A percentile compares a stretch with the other conserved stretches of the same genome.
Conservation (phyloP, 23 tunicate genomes). For the Phallusia fumigata region DNA sequence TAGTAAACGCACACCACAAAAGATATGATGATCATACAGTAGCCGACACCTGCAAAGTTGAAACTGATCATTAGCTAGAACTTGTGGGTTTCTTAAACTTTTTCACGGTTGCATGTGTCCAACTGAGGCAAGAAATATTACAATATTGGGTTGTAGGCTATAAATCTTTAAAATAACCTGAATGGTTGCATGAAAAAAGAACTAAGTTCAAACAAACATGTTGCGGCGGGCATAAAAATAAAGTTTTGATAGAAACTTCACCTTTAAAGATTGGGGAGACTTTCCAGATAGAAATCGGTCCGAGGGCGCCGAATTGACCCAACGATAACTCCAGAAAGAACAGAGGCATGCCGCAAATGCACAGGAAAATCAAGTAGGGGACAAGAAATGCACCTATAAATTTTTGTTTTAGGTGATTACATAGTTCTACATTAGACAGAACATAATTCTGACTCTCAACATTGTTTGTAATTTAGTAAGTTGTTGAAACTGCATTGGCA, state of each 20-base stretch:
- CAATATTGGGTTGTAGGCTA: background rate
- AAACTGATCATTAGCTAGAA: background rate
- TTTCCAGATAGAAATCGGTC: slow-evolving; percentile 84
- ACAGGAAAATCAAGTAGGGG: slow-evolving; percentile 69
- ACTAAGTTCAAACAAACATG: no score
- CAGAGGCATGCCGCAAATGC: slow-evolving; percentile 72
- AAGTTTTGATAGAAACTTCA: no score
- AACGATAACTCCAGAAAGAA: slow-evolving; percentile 71
- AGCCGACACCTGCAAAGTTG: slow-evolving; percentile 57
- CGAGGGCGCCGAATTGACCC: slow-evolving; percentile 73
- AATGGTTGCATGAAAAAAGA: no score
- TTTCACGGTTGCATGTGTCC: no score
- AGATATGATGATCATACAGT: slow-evolving; percentile 67
- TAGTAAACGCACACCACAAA: slow-evolving; percentile 79
- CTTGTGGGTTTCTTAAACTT: no score
- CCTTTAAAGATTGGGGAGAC: slow-evolving; percentile 75
- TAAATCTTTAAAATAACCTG: background rate
- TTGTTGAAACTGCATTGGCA: no score
- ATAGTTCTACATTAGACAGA: no score
- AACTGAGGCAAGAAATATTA: background rate
- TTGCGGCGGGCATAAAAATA: no score
- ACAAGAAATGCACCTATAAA: slow-evolving; percentile 66
- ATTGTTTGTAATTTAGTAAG: no score
- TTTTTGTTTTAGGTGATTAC: no score
- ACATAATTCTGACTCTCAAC: no score